A percentile compares a stretch with the other conserved stretches of the same genome.
Conservation (phyloP, 35 echinoderm and acorn worm species). For the Amphiura filiformis region DNA sequence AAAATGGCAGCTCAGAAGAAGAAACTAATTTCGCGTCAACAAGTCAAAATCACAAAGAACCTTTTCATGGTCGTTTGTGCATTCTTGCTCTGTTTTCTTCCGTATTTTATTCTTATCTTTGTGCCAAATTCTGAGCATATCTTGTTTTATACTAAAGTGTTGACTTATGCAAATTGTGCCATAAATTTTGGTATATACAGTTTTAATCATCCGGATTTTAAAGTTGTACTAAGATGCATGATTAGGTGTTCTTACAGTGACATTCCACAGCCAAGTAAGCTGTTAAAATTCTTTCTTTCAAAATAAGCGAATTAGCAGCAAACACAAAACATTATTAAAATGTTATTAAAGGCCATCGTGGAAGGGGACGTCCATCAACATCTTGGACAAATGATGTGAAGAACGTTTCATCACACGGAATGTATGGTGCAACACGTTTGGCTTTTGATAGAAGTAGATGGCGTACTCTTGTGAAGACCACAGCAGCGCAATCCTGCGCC, state of each 20-base stretch:
- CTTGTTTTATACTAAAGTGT: background rate
- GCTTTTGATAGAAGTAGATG: too few species aligned
- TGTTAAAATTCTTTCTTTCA: too few species aligned
- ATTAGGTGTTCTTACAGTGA: constrained; percentile 32
- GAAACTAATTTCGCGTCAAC: background rate
- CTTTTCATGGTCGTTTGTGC: constrained; percentile 5
- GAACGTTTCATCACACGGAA: too few species aligned
- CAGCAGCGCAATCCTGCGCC: too few species aligned
- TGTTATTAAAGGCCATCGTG: too few species aligned
- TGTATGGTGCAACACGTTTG: too few species aligned
- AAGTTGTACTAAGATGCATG: constrained; percentile 54
- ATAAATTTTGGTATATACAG: constrained; percentile 71
- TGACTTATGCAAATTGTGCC: constrained; percentile 22
- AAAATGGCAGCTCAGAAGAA: background rate
- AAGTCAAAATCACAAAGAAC: constrained; percentile 17
- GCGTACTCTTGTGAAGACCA: too few species aligned
- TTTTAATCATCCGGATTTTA: constrained; percentile 71
- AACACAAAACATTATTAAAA: too few species aligned
- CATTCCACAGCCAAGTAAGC: constrained; percentile 31
- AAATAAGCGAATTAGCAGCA: too few species aligned
- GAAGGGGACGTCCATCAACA: too few species aligned
- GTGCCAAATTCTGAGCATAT: background rate
- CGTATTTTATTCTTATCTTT: background rate
- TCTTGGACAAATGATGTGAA: too few species aligned
- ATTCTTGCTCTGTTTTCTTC: background rate